Percentiles rank a stretch among this genome's conserved stretches.
These are phyloP conservation scores for Limenitis camilla DNA, from an alignment of 2,888 invertebrate species.

Conservation along the genomic window DNA sequence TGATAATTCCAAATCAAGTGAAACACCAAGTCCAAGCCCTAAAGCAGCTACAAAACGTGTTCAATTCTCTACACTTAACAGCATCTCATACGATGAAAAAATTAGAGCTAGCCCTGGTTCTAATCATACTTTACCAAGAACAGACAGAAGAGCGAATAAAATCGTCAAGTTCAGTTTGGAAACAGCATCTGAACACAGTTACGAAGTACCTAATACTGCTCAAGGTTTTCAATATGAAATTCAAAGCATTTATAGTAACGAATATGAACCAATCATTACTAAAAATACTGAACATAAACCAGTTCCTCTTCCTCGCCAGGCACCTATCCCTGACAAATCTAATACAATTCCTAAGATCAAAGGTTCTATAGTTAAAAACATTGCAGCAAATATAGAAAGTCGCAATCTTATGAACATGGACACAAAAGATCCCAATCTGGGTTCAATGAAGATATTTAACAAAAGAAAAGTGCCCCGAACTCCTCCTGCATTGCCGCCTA, in stretches of 20 bases:
- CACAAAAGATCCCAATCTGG: conserved; percentile 55
- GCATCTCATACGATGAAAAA: conserved; percentile 72
- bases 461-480: conserved; percentile 76
- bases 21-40: conserved; percentile 66
- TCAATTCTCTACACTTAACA: conserved; percentile 78
- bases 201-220: conserved; percentile 75
- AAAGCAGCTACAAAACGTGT: conserved; percentile 73
- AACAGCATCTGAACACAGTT: conserved; percentile 74
- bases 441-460: conserved; percentile 66
- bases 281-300: conserved; percentile 56
- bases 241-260: conserved; percentile 83
- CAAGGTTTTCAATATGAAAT: conserved; percentile 71
- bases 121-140: conserved; percentile 55
- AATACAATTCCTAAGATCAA: conserved; percentile 55
- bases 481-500: conserved; percentile 85
- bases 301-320: conserved; percentile 44
- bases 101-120: conserved; percentile 43
- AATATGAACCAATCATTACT: conserved; percentile 81
- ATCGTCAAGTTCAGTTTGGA: conserved; percentile 70
- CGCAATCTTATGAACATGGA: conserved; percentile 63
- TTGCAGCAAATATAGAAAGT: conserved; percentile 66
- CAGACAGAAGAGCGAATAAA: conserved; percentile 67
- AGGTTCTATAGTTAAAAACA: conserved; percentile 69
- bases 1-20: conserved; percentile 65
- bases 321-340: conserved; percentile 43